These are phyloP conservation scores for Dynastes hyllus DNA, from an alignment of 2,888 invertebrate genomes.

Conservation along the genomic window DNA sequence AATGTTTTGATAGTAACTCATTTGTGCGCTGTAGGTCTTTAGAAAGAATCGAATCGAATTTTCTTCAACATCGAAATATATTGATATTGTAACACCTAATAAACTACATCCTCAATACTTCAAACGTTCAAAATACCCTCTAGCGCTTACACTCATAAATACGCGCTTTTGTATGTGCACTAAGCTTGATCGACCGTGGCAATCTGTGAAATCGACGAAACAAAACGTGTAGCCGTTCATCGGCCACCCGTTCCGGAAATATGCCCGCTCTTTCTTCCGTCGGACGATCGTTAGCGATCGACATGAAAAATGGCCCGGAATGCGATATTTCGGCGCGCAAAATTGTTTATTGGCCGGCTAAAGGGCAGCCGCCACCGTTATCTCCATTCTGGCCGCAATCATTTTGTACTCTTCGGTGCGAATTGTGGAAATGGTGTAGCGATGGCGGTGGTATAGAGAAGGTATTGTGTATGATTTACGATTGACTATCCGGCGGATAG, in stretches of 20 bases:
- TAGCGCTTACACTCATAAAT: too few relatives aligned
- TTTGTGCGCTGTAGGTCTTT: too few relatives aligned
- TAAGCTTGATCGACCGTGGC: not conserved
- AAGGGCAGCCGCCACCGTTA: constrained; percentile 61
- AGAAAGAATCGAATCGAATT: too few relatives aligned
- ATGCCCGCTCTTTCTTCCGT: constrained; percentile 59
- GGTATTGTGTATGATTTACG: constrained; percentile 45
- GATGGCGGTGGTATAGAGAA: not conserved
- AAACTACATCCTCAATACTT: too few relatives aligned
- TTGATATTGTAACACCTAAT: too few relatives aligned
- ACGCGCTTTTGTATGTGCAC: too few relatives aligned
- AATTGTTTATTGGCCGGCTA: constrained; percentile 68
- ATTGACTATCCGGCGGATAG: constrained; percentile 9
- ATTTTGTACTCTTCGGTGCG: not conserved
- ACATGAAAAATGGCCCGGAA: constrained; percentile 67
- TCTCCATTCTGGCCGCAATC: constrained; percentile 4
- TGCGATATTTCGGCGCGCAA: constrained; percentile 63
- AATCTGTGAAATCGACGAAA: not conserved
- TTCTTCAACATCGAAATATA: too few relatives aligned
- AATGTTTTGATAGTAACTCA: too few relatives aligned
- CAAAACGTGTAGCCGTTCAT: not conserved
- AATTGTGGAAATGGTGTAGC: not conserved
- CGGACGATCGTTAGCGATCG: constrained; percentile 63
- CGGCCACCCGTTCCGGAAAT: constrained; percentile 11
- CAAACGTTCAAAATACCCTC: too few relatives aligned